Conservation (phyloP, 2,113 vertebrate species). For the Amphiprion percula region DNA sequence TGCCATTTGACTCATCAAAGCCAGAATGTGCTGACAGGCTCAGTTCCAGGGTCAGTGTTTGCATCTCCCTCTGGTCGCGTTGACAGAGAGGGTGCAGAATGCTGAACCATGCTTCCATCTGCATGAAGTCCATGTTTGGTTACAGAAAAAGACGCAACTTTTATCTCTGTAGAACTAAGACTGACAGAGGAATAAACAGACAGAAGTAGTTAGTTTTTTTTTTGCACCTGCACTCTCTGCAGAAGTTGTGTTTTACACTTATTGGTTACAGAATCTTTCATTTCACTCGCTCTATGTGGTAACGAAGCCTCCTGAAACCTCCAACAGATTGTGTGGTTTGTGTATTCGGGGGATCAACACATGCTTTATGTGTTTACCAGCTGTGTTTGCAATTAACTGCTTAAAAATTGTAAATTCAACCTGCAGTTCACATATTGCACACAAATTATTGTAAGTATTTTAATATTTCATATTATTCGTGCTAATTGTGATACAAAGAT, state of each 20-base stretch:
- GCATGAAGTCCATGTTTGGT: neutral
- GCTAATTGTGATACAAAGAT: no score
- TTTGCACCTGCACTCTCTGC: neutral
- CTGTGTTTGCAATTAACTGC: slow-evolving; percentile 14
- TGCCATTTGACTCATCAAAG: slow-evolving; percentile 53
- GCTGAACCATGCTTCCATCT: slow-evolving; percentile 31
- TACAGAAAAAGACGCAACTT: neutral
- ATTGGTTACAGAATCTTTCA: slow-evolving; percentile 24
- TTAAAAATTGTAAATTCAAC: no score
- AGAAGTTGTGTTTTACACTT: neutral
- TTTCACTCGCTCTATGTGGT: slow-evolving; percentile 41
- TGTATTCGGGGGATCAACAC: slow-evolving; percentile 31
- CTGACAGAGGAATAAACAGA: no score
- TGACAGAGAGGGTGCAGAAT: slow-evolving; percentile 8
- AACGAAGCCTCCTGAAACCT: slow-evolving; percentile 21
- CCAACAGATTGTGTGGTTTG: slow-evolving; percentile 43
- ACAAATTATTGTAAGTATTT: no score
- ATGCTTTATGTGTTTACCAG: slow-evolving; percentile 50
- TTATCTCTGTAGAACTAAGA: no score
- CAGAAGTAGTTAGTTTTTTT: no score
- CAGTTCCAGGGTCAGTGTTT: slow-evolving; percentile 54
- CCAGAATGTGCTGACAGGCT: slow-evolving; percentile 49
- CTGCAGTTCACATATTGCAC: no score
- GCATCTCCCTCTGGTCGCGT: slow-evolving; percentile 33
- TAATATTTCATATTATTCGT: no score